These are phyloP conservation scores for Andrena marginata DNA, from an alignment of 2,888 invertebrate species.

Conservation along the genomic window DNA sequence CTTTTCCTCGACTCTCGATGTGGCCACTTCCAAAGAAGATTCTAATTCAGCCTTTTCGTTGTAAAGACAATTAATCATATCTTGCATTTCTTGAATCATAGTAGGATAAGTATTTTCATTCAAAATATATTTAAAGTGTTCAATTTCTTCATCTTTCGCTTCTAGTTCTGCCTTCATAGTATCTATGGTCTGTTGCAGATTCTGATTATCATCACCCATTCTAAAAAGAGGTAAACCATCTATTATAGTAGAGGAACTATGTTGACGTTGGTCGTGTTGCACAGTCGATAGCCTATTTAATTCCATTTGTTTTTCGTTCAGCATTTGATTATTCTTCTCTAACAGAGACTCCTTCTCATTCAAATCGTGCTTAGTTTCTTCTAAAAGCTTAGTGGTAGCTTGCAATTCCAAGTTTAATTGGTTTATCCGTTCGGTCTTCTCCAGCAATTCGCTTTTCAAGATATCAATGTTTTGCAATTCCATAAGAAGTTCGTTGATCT, in stretches of 20 bases:
- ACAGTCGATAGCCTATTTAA: conserved; percentile 51
- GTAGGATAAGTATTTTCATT: conserved; percentile 82
- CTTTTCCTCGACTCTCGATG: conserved; percentile 70
- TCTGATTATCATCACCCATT: conserved; percentile 67
- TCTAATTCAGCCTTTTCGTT: conserved; percentile 76
- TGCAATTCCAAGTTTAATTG: conserved; percentile 89
- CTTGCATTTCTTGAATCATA: conserved; percentile 83
- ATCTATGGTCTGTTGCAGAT: conserved; percentile 62
- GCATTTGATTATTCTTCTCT: conserved; percentile 42
- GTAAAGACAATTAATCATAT: conserved; percentile 78
- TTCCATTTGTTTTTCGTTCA: conserved; percentile 68
- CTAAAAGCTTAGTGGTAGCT: conserved; percentile 23
- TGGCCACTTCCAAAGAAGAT: conserved; percentile 69
- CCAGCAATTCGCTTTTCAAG: conserved; percentile 53
- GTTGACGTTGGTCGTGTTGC: background rate
- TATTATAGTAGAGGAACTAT: conserved; percentile 27
- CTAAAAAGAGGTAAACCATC: conserved; percentile 74
- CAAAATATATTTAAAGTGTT: conserved; percentile 90
- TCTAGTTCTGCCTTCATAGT: conserved; percentile 82
- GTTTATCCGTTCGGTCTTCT: conserved; percentile 89
- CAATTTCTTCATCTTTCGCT: conserved; percentile 90
- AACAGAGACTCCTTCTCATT: conserved; percentile 46
- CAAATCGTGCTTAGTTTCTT: conserved; percentile 32
- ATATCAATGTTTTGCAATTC: conserved; percentile 21
- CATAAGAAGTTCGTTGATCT: conserved; percentile 39